A percentile compares a stretch with the other conserved stretches of the same genome.
Conservation (phyloP, 53 echinoderm and acorn worm genomes). For the Echinometra lucunter region DNA sequence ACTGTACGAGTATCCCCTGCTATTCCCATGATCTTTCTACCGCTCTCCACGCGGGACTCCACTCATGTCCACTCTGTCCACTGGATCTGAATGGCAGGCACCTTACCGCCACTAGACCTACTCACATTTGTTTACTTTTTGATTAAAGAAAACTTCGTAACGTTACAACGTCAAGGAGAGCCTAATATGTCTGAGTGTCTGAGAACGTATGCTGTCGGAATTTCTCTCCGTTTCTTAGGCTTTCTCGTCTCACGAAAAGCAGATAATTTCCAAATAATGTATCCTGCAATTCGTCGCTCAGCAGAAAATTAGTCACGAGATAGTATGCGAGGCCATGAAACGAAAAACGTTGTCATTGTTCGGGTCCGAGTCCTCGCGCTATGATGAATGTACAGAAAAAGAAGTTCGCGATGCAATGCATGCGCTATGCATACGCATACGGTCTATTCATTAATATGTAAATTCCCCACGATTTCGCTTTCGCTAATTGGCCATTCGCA, state of each 20-base stretch:
- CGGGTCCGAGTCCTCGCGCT: not conserved
- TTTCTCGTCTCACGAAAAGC: not conserved
- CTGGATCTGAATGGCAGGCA: too few species aligned
- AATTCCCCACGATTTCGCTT: not conserved
- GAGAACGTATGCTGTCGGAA: not conserved
- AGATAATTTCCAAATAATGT: not conserved
- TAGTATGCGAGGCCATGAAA: too few species aligned
- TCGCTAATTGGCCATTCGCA: slow-evolving; percentile 76
- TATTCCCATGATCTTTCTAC: too few species aligned
- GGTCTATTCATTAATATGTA: slow-evolving; percentile 54
- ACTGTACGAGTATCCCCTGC: too few species aligned
- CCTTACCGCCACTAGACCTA: not conserved
- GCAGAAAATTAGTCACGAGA: not conserved
- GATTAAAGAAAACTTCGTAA: not conserved
- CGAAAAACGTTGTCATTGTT: too few species aligned
- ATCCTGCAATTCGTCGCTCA: too few species aligned
- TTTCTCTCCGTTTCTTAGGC: not conserved
- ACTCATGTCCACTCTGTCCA: not conserved
- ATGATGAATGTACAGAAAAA: not conserved
- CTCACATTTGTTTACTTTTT: slow-evolving; percentile 2
- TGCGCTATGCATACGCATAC: not conserved
- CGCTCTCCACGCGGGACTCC: not conserved
- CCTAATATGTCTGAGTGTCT: not conserved
- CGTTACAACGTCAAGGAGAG: too few species aligned
- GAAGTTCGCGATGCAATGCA: not conserved